Conservation (phyloP, 1,140 invertebrate species). For the Zaprionus tsacasi region DNA sequence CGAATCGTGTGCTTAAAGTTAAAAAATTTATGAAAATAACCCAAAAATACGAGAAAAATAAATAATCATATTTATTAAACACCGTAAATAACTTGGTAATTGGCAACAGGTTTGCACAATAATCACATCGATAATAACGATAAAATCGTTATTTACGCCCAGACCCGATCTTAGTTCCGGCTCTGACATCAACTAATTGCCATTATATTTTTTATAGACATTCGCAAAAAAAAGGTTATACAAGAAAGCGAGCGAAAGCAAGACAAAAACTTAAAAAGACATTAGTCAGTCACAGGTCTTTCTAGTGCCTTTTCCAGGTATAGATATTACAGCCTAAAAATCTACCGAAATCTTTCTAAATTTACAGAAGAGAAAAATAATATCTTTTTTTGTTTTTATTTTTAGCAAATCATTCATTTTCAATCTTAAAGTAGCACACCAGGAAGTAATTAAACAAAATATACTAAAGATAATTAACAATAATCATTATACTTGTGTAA, state of each 20-base stretch:
- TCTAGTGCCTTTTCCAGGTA: background rate
- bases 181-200: conserved; percentile 56
- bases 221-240: conserved; percentile 10
- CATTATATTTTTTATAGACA: conserved; percentile 23
- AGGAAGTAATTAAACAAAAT: conserved; percentile 21
- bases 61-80: conserved; percentile 2
- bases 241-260: conserved; percentile 5
- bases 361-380: background rate
- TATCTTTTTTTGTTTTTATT: background rate
- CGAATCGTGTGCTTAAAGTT: conserved; percentile 3
- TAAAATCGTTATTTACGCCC: conserved; percentile 47
- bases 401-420: conserved; percentile 5
- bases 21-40: conserved; percentile 20
- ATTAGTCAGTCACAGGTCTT: conserved; percentile 46
- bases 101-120: conserved; percentile 33
- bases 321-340: background rate
- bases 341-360: background rate
- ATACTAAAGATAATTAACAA: conserved; percentile 16
- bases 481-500: conserved; percentile 27
- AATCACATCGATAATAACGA: conserved; percentile 35
- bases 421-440: conserved; percentile 8
- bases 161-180: conserved; percentile 65
- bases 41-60: background rate
- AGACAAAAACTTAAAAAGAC: conserved; percentile 15
- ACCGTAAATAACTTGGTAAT: conserved; percentile 7